These are phyloP conservation scores for Urophycis tenuis DNA, from an alignment of 2,797 vertebrate genomes.

Conservation along the genomic window DNA sequence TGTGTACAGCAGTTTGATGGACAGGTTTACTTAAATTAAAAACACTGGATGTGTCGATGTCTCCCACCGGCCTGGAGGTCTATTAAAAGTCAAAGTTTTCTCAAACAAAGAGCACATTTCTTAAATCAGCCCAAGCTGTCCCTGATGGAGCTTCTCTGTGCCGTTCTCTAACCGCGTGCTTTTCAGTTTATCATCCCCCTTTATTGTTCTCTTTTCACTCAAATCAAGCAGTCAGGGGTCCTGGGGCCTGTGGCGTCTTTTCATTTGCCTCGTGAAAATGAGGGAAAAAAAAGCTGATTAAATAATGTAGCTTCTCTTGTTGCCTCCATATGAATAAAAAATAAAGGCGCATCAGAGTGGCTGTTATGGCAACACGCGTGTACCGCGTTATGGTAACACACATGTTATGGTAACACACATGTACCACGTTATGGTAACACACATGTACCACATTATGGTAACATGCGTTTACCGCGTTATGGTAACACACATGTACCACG, in stretches of 20 bases:
- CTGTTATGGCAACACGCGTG: not conserved
- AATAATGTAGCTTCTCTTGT: slow-evolving; percentile 17
- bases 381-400: no score
- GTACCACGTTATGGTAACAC: no score
- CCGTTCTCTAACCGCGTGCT: not conserved
- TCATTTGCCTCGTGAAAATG: slow-evolving; percentile 41
- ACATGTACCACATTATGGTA: no score
- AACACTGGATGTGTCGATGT: not conserved
- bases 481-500: no score
- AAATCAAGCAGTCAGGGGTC: slow-evolving; percentile 50
- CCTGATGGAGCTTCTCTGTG: not conserved
- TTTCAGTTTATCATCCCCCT: slow-evolving; percentile 36
- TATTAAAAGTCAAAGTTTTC: slow-evolving; percentile 32
- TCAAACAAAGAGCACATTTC: slow-evolving; percentile 38
- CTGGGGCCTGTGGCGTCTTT: slow-evolving; percentile 25
- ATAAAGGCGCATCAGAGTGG: not conserved
- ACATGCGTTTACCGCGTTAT: no score
- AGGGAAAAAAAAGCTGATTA: slow-evolving; percentile 38
- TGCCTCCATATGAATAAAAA: not conserved
- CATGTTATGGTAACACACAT: no score
- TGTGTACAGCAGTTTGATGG: slow-evolving; percentile 4
- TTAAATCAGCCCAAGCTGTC: slow-evolving; percentile 22
- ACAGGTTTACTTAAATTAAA: slow-evolving; percentile 6
- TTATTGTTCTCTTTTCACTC: slow-evolving; percentile 48
- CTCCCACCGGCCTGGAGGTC: slow-evolving; percentile 13